Evolutionary conservation across 2,797 vertebrate species (phyloP).

Genomic region (Synanceia verrucosa): DNA sequence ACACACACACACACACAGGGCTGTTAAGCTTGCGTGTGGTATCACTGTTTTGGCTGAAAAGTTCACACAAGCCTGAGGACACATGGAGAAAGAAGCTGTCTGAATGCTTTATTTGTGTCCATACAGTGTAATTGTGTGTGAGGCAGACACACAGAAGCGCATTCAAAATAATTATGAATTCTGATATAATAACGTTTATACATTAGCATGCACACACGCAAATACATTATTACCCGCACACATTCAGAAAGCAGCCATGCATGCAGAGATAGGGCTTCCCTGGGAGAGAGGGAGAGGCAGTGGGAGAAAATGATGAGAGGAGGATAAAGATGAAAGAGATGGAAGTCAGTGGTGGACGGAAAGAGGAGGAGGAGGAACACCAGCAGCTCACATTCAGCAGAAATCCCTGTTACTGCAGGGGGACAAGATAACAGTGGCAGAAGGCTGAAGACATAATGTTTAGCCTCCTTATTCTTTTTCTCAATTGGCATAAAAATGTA

Average conservation of each 20-base stretch:
- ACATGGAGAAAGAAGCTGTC: neutral
- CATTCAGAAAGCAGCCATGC: too few relatives aligned
- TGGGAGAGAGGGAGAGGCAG: conserved; percentile 17
- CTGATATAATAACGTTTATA: neutral
- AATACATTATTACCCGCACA: neutral
- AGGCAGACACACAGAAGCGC: neutral
- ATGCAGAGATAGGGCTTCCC: conserved; percentile 23
- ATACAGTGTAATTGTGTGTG: neutral
- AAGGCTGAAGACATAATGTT: neutral
- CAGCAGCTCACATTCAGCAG: conserved; percentile 28
- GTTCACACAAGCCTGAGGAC: neutral
- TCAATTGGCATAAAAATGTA: neutral
- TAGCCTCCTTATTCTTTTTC: neutral
- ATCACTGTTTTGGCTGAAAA: conserved; percentile 30
- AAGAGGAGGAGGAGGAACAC: conserved; percentile 12
- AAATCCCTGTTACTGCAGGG: conserved; percentile 37
- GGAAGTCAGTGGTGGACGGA: conserved; percentile 4
- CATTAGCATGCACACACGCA: neutral
- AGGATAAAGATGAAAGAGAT: conserved; percentile 45
- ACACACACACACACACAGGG: neutral
- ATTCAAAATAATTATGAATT: too few relatives aligned
- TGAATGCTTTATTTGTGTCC: conserved; percentile 12
- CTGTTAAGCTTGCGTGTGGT: conserved; percentile 10
- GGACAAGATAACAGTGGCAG: conserved; percentile 3
- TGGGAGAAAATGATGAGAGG: conserved; percentile 46